A percentile compares a stretch with the other conserved stretches of the same genome.
Conservation (phyloP, 2,888 invertebrate species). For the Yponomeuta evonymella region DNA sequence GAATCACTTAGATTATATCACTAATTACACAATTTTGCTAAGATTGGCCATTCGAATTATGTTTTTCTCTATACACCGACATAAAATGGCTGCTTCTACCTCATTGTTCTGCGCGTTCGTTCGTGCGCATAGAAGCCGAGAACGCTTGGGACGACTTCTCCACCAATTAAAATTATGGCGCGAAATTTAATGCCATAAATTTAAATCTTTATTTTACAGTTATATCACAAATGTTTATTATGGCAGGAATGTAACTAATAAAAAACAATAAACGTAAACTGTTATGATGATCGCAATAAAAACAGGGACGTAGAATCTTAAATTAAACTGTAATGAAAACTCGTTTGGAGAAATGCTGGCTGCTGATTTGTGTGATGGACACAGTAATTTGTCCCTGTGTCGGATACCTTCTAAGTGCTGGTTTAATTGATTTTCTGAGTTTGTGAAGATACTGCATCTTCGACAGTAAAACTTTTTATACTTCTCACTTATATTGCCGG, state of each 20-base stretch:
- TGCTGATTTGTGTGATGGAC: constrained; percentile 21
- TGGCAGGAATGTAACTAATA: constrained; percentile 34
- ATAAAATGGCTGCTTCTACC: constrained; percentile 73
- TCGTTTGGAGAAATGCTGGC: constrained; percentile 27
- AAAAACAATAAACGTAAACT: constrained; percentile 50
- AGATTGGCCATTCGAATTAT: constrained; percentile 77
- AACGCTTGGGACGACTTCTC: constrained; percentile 76
- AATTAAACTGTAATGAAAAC: constrained; percentile 31
- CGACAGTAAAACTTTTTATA: constrained; percentile 51
- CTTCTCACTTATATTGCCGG: constrained; percentile 25
- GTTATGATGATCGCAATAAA: constrained; percentile 48
- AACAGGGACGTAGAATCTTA: constrained; percentile 43
- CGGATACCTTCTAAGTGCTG: constrained; percentile 62
- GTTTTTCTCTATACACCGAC: constrained; percentile 76
- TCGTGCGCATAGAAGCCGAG: constrained; percentile 77
- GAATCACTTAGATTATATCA: constrained; percentile 75
- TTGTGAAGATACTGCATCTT: constrained; percentile 53
- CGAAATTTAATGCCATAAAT: constrained; percentile 63
- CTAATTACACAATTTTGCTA: constrained; percentile 76
- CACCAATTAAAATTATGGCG: constrained; percentile 76
- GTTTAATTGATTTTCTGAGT: constrained; percentile 60
- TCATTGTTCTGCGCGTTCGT: constrained; percentile 77
- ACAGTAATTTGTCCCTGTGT: constrained; percentile 50
- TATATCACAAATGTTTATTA: neutral
- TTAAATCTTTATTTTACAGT: constrained; percentile 21